Evolutionary conservation across 2,888 invertebrate genomes (phyloP), one percentile per base, ranked within the genome.

Genomic region (Polymixis flavicincta): DNA sequence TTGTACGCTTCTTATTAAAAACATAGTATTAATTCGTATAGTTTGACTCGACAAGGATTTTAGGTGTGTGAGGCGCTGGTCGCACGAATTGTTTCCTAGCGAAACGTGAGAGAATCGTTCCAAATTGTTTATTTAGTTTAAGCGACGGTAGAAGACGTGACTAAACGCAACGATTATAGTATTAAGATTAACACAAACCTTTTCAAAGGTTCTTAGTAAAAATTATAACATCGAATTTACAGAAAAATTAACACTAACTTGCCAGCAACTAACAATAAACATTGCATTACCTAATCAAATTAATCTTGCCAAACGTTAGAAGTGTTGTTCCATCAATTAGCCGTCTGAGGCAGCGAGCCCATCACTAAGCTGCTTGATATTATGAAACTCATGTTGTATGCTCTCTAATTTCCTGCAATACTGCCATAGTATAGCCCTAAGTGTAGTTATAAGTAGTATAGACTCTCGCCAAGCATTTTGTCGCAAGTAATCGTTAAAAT

Each of bases 381-480:
- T 85, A 88, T 88, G 91, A 92, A 92, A 92, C 93, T 93, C 91
- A 91, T 92, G 92, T 94, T 92, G 92, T 92, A 85, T 90, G 93
- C 94, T 94, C 92, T 93, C 93, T 93, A 91, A 93, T 94, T 94
- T 94, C 93, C 93, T 93, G 93, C 94, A 92, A 89, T 92, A 95
- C 94, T 94, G 95, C 94, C 95, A 94, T 95, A 92, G 88, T 89
- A 89, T 93, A 93, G 89, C 89, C 78, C 88, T 92, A 92, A 92
- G 89, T 88, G 86, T 94, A 93, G 91, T 89, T 74, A 87, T 94
- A 93, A 93, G 90, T 92, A 91, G 85, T 87, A 80, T 86, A 88
- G 81, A 86, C 84, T 87, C 86, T 88, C 86, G 89, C 88, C 87
- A 87, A 85, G 87, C 87, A 88, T 89, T 88, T 88, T 84, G 83